phyloP scores from a whole-genome alignment of 1,140 invertebrate genomes.

The Anastrepha ludens region DNA sequence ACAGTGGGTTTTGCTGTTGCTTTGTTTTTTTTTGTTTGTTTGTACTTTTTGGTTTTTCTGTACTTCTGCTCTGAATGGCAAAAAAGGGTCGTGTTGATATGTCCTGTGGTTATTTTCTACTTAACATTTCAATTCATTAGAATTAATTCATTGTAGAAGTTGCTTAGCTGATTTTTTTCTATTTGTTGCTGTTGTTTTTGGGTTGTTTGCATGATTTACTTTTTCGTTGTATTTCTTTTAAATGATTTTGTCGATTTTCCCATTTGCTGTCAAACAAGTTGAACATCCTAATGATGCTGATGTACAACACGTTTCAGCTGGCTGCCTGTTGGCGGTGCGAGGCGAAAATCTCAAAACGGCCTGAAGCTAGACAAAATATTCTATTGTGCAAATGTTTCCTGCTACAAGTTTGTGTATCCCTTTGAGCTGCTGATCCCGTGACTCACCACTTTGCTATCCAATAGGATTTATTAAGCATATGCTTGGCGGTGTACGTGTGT shows the following conservation, averaged over 20 bases:
- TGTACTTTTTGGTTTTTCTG: too few species aligned
- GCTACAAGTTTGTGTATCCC: background rate
- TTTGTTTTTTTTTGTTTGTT: too few species aligned
- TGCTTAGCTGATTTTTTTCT: background rate
- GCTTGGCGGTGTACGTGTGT: background rate
- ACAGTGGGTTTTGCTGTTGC: background rate
- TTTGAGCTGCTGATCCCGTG: conserved; percentile 5
- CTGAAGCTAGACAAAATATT: conserved; percentile 3
- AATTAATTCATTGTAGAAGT: conserved; percentile 34
- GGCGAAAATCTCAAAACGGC: background rate
- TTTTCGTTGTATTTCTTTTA: too few species aligned
- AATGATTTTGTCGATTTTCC: too few species aligned
- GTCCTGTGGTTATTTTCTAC: conserved; percentile 46
- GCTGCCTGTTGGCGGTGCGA: too few species aligned
- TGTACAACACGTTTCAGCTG: background rate
- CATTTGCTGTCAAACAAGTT: conserved; percentile 10
- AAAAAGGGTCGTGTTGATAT: conserved; percentile 16
- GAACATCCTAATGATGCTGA: conserved; percentile 5
- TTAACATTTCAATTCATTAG: conserved; percentile 54
- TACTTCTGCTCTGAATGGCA: background rate
- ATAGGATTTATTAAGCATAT: conserved; percentile 29
- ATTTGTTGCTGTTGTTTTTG: background rate
- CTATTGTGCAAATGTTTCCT: background rate
- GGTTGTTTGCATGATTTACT: background rate
- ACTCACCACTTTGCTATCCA: conserved; percentile 11